Evolutionary conservation across 2,797 vertebrate genomes (phyloP), one percentile per base, ranked within the genome.

Genomic region (Catamblyrhynchus diadema): DNA sequence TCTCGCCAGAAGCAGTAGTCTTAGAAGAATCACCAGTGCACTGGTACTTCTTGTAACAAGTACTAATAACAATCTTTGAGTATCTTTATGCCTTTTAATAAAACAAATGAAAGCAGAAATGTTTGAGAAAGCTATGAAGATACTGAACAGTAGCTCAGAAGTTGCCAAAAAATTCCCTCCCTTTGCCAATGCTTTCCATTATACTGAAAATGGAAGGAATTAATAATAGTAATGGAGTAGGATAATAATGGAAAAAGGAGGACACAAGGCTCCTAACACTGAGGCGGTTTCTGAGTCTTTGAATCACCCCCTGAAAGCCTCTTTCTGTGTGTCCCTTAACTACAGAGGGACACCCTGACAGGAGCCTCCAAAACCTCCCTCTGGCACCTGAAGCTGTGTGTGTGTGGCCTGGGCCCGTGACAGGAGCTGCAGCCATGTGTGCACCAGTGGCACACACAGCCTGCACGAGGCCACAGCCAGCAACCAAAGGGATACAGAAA

Each of bases 371-470:
- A 93, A 90, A 37, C 44, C 47, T 73, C 32, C 12, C 62, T 62
- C 27, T 81, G 94, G 95, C 88, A 81, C 39, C 21, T 0, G 0
- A 6, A 33, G 35, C 5, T 39, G 2, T 24, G n/a, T 41, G 70
- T 39, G 66, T 66, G 86, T 45, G 84, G 74, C 44, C 81, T 24
- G 41, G 51, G 47, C 35, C 30, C 86, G 83, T 0, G 1, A 69
- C 50, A 39, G 54, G 30, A 81, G 62, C 59, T 7, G 4, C 73
- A 88, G 86, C 73, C 81, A 50, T 8, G 3, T 12, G 61, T 2
- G 9, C 75, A 32, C 0, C 0, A 75, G 35, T 33, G 37, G 54
- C 50, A 69, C 9, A 45, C 0, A 0, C 7, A 80, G 79, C 33
- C 47, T 69, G 65, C 54, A 65, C 0, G 0, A 65, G 39, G 54